Percentiles rank a stretch among this genome's conserved stretches.
Conservation (phyloP, 2,888 invertebrate genomes). For the Melanotus villosus region DNA sequence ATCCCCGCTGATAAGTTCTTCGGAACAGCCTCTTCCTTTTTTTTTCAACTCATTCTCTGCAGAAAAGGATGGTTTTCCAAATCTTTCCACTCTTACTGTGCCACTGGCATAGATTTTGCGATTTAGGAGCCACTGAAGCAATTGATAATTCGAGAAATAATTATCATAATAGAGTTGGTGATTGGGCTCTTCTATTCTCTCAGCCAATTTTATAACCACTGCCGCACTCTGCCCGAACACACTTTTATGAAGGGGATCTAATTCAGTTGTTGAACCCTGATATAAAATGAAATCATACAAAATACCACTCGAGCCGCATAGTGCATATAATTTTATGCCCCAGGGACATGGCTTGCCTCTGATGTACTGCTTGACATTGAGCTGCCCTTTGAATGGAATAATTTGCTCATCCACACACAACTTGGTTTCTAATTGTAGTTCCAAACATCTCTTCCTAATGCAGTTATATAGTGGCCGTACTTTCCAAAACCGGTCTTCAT, state of each 20-base stretch:
- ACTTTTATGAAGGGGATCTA: background rate
- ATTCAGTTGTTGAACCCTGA: constrained; percentile 16
- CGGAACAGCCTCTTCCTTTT: constrained; percentile 14
- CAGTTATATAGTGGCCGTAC: constrained; percentile 3
- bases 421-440: constrained; percentile 3
- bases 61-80: constrained; percentile 1
- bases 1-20: constrained; percentile 2
- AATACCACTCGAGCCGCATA: constrained; percentile 12
- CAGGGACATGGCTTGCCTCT: constrained; percentile 13
- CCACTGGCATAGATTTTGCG: background rate
- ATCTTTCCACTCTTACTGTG: constrained; percentile 8
- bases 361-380: constrained; percentile 15
- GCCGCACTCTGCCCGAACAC: constrained; percentile 3
- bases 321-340: constrained; percentile 15
- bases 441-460: constrained; percentile 5
- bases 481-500: constrained; percentile 16
- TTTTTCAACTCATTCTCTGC: background rate
- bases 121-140: background rate
- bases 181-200: background rate
- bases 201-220: constrained; percentile 1
- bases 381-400: constrained; percentile 16
- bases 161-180: constrained; percentile 16
- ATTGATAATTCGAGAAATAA: background rate
- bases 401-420: constrained; percentile 14
- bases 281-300: constrained; percentile 19